A percentile compares a stretch with the other conserved stretches of the same genome.
Evolutionary conservation across 2,888 invertebrate genomes (phyloP).

Genomic region (Drosophila fulvimacula): DNA sequence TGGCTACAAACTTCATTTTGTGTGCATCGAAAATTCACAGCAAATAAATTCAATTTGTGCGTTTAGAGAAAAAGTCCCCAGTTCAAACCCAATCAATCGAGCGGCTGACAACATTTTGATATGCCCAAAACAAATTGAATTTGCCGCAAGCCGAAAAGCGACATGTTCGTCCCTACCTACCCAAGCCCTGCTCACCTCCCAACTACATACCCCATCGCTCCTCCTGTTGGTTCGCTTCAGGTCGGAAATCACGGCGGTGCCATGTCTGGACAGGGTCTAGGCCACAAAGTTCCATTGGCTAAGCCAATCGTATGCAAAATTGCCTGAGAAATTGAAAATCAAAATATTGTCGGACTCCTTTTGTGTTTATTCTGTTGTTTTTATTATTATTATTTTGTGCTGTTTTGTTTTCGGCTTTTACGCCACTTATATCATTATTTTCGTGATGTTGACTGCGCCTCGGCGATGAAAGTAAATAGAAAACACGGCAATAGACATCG

Average conservation of each 20-base stretch:
- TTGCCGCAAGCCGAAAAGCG: conserved; percentile 62
- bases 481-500: conserved; percentile 55
- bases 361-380: conserved; percentile 13
- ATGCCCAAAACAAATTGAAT: conserved; percentile 77
- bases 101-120: conserved; percentile 76
- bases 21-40: conserved; percentile 75
- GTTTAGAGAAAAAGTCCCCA: conserved; percentile 50
- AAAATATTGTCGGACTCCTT: conserved; percentile 45
- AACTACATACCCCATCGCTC: not conserved
- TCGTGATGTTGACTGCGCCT: conserved; percentile 50
- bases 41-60: conserved; percentile 78
- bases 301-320: conserved; percentile 75
- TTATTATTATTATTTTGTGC: conserved; percentile 21
- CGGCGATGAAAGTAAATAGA: conserved; percentile 59
- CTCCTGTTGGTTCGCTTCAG: not conserved
- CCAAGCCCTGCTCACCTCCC: not conserved
- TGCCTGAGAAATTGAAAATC: conserved; percentile 77
- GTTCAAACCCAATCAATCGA: conserved; percentile 49
- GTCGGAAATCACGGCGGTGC: conserved; percentile 38
- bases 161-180: conserved; percentile 42
- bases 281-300: conserved; percentile 37
- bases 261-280: conserved; percentile 60
- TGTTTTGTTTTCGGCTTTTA: conserved; percentile 59
- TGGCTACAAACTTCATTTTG: conserved; percentile 60
- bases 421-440: conserved; percentile 72